Conservation (phyloP, 2,797 vertebrate genomes). For the Takifugu rubripes region DNA sequence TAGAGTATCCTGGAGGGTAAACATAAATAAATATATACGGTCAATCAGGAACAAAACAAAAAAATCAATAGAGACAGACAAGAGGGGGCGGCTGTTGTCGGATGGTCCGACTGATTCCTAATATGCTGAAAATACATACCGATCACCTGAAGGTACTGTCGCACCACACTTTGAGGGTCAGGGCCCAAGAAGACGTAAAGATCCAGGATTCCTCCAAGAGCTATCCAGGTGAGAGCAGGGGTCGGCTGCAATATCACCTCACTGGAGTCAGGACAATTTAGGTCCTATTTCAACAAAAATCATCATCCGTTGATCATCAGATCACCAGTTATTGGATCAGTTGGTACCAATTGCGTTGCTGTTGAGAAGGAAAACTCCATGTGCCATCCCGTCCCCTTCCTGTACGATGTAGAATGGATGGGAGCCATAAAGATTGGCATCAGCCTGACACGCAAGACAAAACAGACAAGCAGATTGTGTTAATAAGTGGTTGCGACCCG, state of each 20-base stretch:
- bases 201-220: constrained; percentile 87
- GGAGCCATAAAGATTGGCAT: constrained; percentile 90
- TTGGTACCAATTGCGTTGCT: constrained; percentile 91
- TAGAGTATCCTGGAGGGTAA: constrained; percentile 79
- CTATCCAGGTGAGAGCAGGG: constrained; percentile 90
- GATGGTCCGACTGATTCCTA: neutral
- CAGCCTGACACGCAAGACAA: constrained; percentile 68
- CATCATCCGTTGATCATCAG: too few relatives aligned
- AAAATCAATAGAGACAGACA: too few relatives aligned
- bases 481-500: neutral
- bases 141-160: constrained; percentile 86
- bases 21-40: too few relatives aligned
- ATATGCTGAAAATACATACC: constrained; percentile 69
- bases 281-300: neutral
- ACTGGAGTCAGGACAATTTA: neutral
- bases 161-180: constrained; percentile 85
- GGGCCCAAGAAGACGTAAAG: constrained; percentile 91
- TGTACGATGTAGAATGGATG: constrained; percentile 92
- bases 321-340: neutral
- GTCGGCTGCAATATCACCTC: constrained; percentile 89
- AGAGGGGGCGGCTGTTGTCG: too few relatives aligned
- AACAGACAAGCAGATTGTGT: neutral
- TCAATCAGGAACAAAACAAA: too few relatives aligned
- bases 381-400: constrained; percentile 83
- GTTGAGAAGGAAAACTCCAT: constrained; percentile 93